Percentiles rank a stretch among this genome's conserved stretches.
Conservation (phyloP, 2,797 vertebrate genomes). For the Aulostomus chinensis region DNA sequence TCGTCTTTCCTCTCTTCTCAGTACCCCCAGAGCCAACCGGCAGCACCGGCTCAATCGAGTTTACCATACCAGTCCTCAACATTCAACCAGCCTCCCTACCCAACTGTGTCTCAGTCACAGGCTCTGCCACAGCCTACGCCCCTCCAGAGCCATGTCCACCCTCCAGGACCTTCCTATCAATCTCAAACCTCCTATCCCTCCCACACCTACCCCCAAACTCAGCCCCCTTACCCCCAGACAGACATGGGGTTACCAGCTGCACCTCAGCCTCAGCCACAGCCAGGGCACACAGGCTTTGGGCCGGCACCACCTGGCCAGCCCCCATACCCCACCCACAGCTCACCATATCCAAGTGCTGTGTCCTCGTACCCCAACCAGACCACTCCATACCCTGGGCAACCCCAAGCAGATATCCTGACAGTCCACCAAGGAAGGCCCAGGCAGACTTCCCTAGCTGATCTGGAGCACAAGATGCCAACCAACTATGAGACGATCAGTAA, state of each 20-base stretch:
- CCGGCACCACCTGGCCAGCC: slow-evolving; percentile 82
- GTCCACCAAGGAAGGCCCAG: slow-evolving; percentile 88
- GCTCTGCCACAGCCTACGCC: slow-evolving; percentile 87
- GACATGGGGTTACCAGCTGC: slow-evolving; percentile 81
- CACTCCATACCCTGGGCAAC: slow-evolving; percentile 82
- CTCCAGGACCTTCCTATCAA: slow-evolving; percentile 83
- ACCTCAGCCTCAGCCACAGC: slow-evolving; percentile 75
- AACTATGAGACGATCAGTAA: slow-evolving; percentile 94
- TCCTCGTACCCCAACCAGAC: slow-evolving; percentile 84
- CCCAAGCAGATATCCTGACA: slow-evolving; percentile 81
- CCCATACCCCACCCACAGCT: slow-evolving; percentile 88
- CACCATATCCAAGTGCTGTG: slow-evolving; percentile 83
- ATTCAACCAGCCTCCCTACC: slow-evolving; percentile 85
- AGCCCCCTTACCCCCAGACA: slow-evolving; percentile 85
- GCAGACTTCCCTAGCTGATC: slow-evolving; percentile 92
- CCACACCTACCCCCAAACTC: slow-evolving; percentile 82
- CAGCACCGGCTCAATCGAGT: slow-evolving; percentile 71
- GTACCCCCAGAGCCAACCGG: slow-evolving; percentile 81
- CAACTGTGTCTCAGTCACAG: slow-evolving; percentile 82
- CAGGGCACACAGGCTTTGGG: slow-evolving; percentile 85
- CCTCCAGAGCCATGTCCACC: slow-evolving; percentile 82
- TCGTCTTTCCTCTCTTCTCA: slow-evolving; percentile 87
- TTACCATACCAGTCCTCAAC: slow-evolving; percentile 73
- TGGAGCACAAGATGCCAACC: slow-evolving; percentile 96
- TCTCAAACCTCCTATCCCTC: slow-evolving; percentile 83